These are phyloP conservation scores for Oreortyx pictus DNA, from an alignment of 2,797 vertebrate species.

Conservation along the genomic window DNA sequence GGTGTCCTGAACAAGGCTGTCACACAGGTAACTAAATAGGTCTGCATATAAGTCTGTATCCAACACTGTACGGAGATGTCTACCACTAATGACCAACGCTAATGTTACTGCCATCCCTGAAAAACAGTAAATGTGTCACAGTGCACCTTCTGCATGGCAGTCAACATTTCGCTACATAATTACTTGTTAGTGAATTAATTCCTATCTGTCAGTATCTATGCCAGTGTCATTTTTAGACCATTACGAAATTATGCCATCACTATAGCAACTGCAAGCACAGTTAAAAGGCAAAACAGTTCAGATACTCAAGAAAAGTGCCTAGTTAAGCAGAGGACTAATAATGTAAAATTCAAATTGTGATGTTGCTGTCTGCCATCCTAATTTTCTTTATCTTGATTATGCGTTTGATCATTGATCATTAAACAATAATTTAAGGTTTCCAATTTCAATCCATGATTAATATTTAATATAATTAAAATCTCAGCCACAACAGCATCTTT, in stretches of 20 bases:
- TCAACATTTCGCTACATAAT: constrained; percentile 96
- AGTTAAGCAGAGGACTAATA: constrained; percentile 81
- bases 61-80: constrained; percentile 91
- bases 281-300: constrained; percentile 83
- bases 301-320: constrained; percentile 80
- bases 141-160: constrained; percentile 89
- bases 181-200: constrained; percentile 96
- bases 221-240: constrained; percentile 87
- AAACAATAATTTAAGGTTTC: constrained; percentile 78
- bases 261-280: constrained; percentile 85
- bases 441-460: constrained; percentile 70
- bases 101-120: constrained; percentile 98
- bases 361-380: constrained; percentile 64
- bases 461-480: constrained; percentile 78
- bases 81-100: constrained; percentile 99
- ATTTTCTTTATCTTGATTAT: constrained; percentile 77
- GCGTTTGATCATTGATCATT: constrained; percentile 78
- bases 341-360: constrained; percentile 72
- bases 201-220: constrained; percentile 90
- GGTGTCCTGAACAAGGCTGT: constrained; percentile 99
- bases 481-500: constrained; percentile 42
- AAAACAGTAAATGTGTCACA: constrained; percentile 92
- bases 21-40: constrained; percentile 99
- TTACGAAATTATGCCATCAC: constrained; percentile 88
- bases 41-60: constrained; percentile 95